These are phyloP conservation scores for Damaliscus lunatus DNA, from an alignment of 2,113 vertebrate species.

Conservation along the genomic window DNA sequence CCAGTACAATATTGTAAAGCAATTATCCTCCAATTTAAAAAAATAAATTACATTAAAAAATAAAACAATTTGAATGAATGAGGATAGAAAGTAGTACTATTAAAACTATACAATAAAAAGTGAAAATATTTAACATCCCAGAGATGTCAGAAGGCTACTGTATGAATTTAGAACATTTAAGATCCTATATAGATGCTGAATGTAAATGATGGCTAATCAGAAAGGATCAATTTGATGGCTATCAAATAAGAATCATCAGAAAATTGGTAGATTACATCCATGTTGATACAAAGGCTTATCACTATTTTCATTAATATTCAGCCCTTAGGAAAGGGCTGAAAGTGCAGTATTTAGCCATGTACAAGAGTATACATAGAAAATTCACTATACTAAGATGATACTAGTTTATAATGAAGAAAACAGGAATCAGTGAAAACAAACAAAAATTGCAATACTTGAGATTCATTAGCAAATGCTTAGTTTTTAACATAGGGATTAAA, in stretches of 20 bases:
- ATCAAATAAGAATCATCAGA: not conserved
- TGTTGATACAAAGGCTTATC: not conserved
- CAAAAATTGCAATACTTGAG: not conserved
- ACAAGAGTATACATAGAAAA: not conserved
- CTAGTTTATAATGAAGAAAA: not conserved
- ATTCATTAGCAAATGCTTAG: conserved; percentile 36
- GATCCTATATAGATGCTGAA: not conserved
- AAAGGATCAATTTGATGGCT: not conserved
- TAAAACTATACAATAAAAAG: not conserved
- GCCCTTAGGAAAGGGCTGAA: not conserved
- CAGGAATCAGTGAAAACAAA: not conserved
- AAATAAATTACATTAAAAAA: not conserved
- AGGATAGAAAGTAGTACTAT: not conserved
- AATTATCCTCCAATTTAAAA: not conserved
- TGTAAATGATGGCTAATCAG: not conserved
- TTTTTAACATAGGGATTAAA: conserved; percentile 50
- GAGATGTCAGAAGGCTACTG: not conserved
- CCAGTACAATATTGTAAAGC: not conserved
- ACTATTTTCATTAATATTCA: not conserved
- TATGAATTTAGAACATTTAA: not conserved
- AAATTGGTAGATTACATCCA: not conserved
- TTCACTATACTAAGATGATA: not conserved
- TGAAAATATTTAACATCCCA: not conserved
- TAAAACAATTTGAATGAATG: not conserved
- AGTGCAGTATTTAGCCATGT: not conserved